Percentiles rank a stretch among this genome's conserved stretches.
Conservation (phyloP, 2,797 vertebrate genomes). For the Staurois parvus region DNA sequence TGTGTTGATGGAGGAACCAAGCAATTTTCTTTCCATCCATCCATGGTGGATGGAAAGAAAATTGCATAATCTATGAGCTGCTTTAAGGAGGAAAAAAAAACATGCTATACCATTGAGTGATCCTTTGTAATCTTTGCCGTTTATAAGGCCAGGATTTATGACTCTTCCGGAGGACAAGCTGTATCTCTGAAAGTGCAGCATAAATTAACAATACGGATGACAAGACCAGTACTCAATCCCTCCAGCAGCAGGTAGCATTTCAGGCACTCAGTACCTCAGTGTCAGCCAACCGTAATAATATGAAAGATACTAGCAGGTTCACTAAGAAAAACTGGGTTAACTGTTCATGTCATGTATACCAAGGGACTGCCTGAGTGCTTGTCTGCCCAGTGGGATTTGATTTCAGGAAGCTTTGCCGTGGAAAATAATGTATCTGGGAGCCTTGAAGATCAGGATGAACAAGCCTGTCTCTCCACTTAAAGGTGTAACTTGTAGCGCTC, state of each 20-base stretch:
- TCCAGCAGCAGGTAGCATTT: conserved; percentile 51
- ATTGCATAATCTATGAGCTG: too few relatives aligned
- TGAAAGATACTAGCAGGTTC: conserved; percentile 41
- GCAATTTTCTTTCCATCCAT: too few relatives aligned
- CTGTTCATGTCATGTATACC: conserved; percentile 39
- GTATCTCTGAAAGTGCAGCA: conserved; percentile 54
- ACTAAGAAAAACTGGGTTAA: conserved; percentile 55
- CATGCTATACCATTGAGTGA: background rate
- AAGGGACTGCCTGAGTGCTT: conserved; percentile 56
- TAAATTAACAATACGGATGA: conserved; percentile 61
- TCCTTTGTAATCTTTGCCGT: background rate
- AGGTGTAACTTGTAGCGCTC: conserved; percentile 30
- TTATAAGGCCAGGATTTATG: conserved; percentile 39
- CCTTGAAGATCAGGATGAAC: conserved; percentile 3
- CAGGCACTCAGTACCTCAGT: conserved; percentile 40
- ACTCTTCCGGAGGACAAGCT: conserved; percentile 38
- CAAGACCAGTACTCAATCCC: conserved; percentile 39
- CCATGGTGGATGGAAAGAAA: too few relatives aligned
- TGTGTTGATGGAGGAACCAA: too few relatives aligned
- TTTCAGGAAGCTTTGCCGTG: conserved; percentile 28
- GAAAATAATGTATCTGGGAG: conserved; percentile 26
- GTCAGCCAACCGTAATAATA: conserved; percentile 42
- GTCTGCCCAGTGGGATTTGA: conserved; percentile 40
- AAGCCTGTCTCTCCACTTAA: conserved; percentile 29
- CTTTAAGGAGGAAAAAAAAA: too few relatives aligned